Evolutionary conservation across 2,797 vertebrate genomes (phyloP).

Genomic region (Pipistrellus pipistrellus): DNA sequence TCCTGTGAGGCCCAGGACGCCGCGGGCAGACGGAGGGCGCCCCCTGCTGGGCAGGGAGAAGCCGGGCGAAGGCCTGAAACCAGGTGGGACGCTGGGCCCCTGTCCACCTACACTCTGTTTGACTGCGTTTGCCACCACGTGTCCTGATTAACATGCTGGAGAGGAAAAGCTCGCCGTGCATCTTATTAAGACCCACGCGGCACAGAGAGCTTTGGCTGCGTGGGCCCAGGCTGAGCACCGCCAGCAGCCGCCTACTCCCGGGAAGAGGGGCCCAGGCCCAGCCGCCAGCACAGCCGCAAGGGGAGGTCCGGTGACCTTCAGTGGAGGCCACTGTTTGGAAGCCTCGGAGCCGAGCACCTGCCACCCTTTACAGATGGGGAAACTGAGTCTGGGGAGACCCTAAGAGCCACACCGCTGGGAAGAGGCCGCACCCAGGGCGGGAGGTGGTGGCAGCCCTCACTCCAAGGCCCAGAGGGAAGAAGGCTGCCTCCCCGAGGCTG

Average conservation of each 20-base stretch:
- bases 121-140: background rate
- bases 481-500: too few species aligned
- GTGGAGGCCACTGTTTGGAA: background rate
- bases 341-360: background rate
- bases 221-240: background rate
- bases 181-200: background rate
- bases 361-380: background rate
- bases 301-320: background rate
- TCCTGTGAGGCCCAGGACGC: background rate
- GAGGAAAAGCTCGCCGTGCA: background rate
- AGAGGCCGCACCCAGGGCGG: too few species aligned
- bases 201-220: background rate
- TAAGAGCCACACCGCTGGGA: background rate
- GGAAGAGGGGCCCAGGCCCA: background rate
- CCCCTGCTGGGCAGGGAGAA: too few species aligned
- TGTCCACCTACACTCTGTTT: too few species aligned
- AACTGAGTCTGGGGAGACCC: background rate
- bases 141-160: background rate
- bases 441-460: too few species aligned
- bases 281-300: background rate
- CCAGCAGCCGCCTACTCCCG: rapidly evolving
- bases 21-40: too few species aligned
- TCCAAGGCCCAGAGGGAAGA: too few species aligned
- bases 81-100: background rate
- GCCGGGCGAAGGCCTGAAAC: background rate